Base-by-base conservation (phyloP, 1,140 invertebrate genomes). In the Anagrus nilaparvatae region DNA sequence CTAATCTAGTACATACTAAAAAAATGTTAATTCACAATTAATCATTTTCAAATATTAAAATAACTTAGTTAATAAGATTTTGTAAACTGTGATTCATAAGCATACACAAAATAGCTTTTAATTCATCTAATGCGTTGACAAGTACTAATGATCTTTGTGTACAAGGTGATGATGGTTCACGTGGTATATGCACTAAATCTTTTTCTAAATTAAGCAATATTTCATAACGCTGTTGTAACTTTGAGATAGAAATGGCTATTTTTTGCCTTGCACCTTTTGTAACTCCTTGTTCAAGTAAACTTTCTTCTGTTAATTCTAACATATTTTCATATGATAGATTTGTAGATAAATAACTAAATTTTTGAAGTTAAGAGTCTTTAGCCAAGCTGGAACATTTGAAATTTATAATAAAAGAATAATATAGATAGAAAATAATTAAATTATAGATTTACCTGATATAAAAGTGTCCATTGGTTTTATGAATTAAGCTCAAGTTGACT, bases 201-300 rank as follows among this genome's bases (percentile, higher is more conserved):
- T 79, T 78, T 50, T 84, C 82, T 36, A 87, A 66, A 51, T 76
- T 76, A 25, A 73, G 64, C 16, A 89, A 61, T 4, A 77, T 67
- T 16, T 75, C 61, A 25, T 77, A 76, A 24, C 94, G 75, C 49
- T 95, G 89, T 48, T 78, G 78, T 18, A 97, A 65, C 60, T 95
- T 95, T 32, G 77, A 73, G 47, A 97, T 87, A 44, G 85, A 92
- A 9, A 95, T 63, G 3, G 93, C 77, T 49, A 97, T 76, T 63
- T 97, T 97, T 57, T 95, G 88, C 20, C 91, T 74, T 2, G 94
- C 94, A 31, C 94, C 93, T 72, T 96, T 95, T 4, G 94, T 97
- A 2, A 97, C 92, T 50, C 87, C 87, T 70, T 79, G 76, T 27
- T 81, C 66, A 29, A 63, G 72, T 32, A 85, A 70, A 58, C 82